Evolutionary conservation across 2,888 invertebrate species (phyloP), one percentile per base, ranked within the genome.

Genomic region (Lithophane leautieri): DNA sequence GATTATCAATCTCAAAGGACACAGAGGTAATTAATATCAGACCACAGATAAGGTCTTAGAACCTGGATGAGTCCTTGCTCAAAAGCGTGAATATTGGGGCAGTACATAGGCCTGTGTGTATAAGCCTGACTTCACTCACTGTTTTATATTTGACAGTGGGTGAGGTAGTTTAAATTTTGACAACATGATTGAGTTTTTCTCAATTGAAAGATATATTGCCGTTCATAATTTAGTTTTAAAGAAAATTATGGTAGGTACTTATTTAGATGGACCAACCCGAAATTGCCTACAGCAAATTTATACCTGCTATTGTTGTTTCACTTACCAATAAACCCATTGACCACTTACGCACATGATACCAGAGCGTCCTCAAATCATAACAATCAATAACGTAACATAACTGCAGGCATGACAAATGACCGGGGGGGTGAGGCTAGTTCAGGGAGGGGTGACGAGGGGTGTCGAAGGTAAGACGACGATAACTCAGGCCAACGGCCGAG

Each of bases 351-450:
- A 68, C 56, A 76, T 62, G 85, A 81, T 69, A 73, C 60, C 11
- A 28, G 42, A 34, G 58, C 69, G 54, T 82, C 82, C 69, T 78
- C 69, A 85, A 81, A 82, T 83, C 88, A 92, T 91, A 91, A 91
- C 89, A 91, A 91, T 92, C 92, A 91, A 92, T 93, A 91, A 85
- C 79, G 85, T 88, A 88, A 85, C 84, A 88, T 90, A 90, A 90
- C 90, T 91, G 91, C 89, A 90, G 81, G 86, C 89, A 90, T 92
- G 92, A 93, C 90, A 91, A 91, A 92, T 91, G 91, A 90, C 89
- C 86, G 72, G 34, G 68, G 71, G 75, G 78, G 65, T n/a, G 71
- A 44, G 66, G 74, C 34, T 76, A 61, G 42, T 50, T 19, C 50
- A 8, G 65, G 61, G 73, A 44, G 28, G 79, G 66, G 68, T 47